Evolutionary conservation across 1,140 invertebrate species (phyloP).

Genomic region (Papilio glaucus): DNA sequence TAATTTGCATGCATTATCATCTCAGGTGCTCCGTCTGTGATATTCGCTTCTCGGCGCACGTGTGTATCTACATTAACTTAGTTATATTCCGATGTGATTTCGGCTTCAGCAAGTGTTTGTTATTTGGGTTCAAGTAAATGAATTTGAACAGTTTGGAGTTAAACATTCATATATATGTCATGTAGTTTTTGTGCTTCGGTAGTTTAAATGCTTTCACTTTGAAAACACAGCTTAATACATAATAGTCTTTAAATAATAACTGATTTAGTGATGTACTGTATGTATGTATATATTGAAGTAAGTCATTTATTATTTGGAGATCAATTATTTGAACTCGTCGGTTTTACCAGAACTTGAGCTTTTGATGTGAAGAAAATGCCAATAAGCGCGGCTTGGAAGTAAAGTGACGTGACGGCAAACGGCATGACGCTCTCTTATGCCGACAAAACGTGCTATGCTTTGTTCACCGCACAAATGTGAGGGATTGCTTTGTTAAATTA

Average conservation of each 20-base stretch:
- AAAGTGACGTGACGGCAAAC: too few species aligned
- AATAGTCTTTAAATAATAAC: too few species aligned
- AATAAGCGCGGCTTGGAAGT: too few species aligned
- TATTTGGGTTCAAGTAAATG: slow-evolving; percentile 11
- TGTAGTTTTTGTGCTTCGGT: background rate
- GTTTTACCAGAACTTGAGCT: too few species aligned
- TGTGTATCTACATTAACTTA: slow-evolving; percentile 33
- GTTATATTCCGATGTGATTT: slow-evolving; percentile 32
- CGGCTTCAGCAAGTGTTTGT: slow-evolving; percentile 22
- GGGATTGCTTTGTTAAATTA: background rate
- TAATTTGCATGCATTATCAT: slow-evolving; percentile 81
- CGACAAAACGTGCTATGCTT: background rate
- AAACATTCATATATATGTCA: background rate
- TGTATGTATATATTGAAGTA: too few species aligned
- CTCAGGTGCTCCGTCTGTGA: slow-evolving; percentile 64
- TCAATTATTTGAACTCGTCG: too few species aligned
- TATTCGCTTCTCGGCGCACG: slow-evolving; percentile 36
- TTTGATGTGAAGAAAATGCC: too few species aligned
- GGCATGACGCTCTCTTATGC: too few species aligned
- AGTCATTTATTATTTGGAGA: too few species aligned
- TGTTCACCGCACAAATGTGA: background rate
- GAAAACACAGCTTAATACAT: too few species aligned
- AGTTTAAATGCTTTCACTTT: too few species aligned
- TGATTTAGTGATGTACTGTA: too few species aligned
- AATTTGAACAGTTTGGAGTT: background rate